A percentile compares a stretch with the other conserved stretches of the same genome.
Conservation (phyloP, 2,888 invertebrate species). For the Mesopsocus fuscifrons region DNA sequence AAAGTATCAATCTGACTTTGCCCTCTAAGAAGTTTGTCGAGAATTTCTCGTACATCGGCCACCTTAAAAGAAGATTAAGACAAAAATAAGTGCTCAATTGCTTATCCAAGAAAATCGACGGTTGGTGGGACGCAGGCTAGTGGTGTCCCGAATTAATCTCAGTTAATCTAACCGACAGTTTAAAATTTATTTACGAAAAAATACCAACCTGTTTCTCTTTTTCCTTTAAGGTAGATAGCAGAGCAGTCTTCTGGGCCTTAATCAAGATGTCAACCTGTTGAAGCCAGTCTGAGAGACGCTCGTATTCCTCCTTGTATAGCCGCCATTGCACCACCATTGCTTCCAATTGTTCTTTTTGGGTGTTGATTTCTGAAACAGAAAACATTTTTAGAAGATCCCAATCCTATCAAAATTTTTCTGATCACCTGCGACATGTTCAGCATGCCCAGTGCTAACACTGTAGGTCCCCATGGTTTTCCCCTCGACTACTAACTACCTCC, state of each 20-base stretch:
- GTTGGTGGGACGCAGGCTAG: too few species aligned
- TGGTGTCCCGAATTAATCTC: too few species aligned
- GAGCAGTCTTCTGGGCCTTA: slow-evolving; percentile 71
- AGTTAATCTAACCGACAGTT: too few species aligned
- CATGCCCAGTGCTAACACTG: too few species aligned
- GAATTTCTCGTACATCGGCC: slow-evolving; percentile 35
- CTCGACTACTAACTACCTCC: too few species aligned
- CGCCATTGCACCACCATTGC: slow-evolving; percentile 67
- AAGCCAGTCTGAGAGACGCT: slow-evolving; percentile 77
- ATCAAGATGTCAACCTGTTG: slow-evolving; percentile 82
- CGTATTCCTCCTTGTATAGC: slow-evolving; percentile 83
- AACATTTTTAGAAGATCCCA: neutral
- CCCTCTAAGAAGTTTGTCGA: slow-evolving; percentile 53
- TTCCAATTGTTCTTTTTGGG: slow-evolving; percentile 69
- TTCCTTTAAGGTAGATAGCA: slow-evolving; percentile 58
- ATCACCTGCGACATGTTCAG: neutral
- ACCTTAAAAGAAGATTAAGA: too few species aligned
- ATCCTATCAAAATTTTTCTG: neutral
- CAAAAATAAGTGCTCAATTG: too few species aligned
- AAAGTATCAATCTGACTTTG: slow-evolving; percentile 67
- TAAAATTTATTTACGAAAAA: too few species aligned
- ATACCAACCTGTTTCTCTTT: slow-evolving; percentile 79
- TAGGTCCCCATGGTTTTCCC: too few species aligned
- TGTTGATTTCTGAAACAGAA: slow-evolving; percentile 42
- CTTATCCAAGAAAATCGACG: too few species aligned